A percentile compares a stretch with the other conserved stretches of the same genome.
These are phyloP conservation scores for Lamproptera curius DNA, from an alignment of 2,888 invertebrate genomes.

Conservation along the genomic window DNA sequence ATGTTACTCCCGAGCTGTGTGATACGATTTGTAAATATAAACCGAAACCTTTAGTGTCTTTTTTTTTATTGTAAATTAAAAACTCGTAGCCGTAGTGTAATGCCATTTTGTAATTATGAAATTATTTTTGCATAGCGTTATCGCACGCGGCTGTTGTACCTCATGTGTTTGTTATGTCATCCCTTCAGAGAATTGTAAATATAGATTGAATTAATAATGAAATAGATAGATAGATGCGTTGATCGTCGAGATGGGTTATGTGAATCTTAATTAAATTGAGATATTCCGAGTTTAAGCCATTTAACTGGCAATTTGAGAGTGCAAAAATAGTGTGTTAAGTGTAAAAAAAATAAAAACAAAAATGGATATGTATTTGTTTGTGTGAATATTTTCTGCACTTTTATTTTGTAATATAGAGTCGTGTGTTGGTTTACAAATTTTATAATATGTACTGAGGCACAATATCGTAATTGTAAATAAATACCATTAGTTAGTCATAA, in stretches of 20 bases:
- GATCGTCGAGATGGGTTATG: slow-evolving; percentile 62
- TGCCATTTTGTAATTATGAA: slow-evolving; percentile 42
- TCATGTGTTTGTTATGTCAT: slow-evolving; percentile 58
- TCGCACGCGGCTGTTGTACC: slow-evolving; percentile 30
- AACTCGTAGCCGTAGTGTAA: slow-evolving; percentile 40
- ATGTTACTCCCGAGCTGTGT: slow-evolving; percentile 1
- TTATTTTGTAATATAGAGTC: slow-evolving; percentile 68
- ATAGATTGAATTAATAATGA: slow-evolving; percentile 56
- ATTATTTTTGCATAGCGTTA: slow-evolving; percentile 23
- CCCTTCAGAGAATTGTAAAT: slow-evolving; percentile 62
- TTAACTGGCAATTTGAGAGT: slow-evolving; percentile 73
- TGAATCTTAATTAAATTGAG: slow-evolving; percentile 73
- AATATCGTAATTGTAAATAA: slow-evolving; percentile 71
- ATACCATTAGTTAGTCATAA: slow-evolving; percentile 61
- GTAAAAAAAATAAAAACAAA: too few species aligned
- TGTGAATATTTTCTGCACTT: slow-evolving; percentile 70
- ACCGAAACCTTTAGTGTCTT: too few species aligned
- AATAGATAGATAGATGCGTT: slow-evolving; percentile 52
- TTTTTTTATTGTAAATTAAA: too few species aligned
- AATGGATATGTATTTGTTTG: slow-evolving; percentile 64
- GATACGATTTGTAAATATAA: slow-evolving; percentile 28
- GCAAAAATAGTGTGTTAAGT: slow-evolving; percentile 72
- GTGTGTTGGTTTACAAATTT: slow-evolving; percentile 59
- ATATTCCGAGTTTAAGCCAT: slow-evolving; percentile 76
- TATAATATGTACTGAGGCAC: slow-evolving; percentile 67